Evolutionary conservation across 2,797 vertebrate genomes (phyloP).

Genomic region (Falco novaeseelandiae): DNA sequence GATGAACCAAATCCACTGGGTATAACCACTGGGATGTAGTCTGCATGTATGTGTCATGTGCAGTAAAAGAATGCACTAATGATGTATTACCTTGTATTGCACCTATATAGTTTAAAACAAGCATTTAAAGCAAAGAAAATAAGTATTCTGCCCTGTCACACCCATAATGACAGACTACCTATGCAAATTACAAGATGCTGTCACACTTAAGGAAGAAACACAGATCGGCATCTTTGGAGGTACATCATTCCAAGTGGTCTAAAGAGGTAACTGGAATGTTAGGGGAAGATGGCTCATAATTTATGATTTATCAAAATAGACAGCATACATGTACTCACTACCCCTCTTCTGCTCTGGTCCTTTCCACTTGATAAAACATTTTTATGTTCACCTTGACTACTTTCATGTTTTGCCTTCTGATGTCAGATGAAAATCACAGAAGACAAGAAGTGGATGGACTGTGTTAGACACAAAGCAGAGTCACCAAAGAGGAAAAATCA

Average conservation of each 20-base stretch:
- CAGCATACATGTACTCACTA: background rate
- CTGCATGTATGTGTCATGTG: background rate
- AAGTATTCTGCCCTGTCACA: background rate
- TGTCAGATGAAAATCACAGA: background rate
- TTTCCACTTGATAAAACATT: background rate
- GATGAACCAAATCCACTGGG: background rate
- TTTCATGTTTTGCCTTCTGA: background rate
- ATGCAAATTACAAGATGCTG: background rate
- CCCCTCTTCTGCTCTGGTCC: background rate
- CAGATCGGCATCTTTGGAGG: background rate
- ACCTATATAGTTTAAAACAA: background rate
- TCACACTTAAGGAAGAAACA: background rate
- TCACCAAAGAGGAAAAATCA: background rate
- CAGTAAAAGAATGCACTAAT: background rate
- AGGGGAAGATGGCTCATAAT: background rate
- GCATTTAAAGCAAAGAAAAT: background rate
- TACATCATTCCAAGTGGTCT: background rate
- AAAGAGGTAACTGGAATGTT: background rate
- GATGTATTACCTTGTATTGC: background rate
- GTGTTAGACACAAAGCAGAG: background rate
- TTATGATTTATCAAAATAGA: background rate
- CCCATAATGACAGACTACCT: background rate
- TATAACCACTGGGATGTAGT: background rate
- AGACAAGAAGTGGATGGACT: background rate
- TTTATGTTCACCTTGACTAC: background rate